Evolutionary conservation across 1,140 invertebrate species (phyloP), one percentile per base, ranked within the genome.

Genomic region (Aphelinus atriplicis): DNA sequence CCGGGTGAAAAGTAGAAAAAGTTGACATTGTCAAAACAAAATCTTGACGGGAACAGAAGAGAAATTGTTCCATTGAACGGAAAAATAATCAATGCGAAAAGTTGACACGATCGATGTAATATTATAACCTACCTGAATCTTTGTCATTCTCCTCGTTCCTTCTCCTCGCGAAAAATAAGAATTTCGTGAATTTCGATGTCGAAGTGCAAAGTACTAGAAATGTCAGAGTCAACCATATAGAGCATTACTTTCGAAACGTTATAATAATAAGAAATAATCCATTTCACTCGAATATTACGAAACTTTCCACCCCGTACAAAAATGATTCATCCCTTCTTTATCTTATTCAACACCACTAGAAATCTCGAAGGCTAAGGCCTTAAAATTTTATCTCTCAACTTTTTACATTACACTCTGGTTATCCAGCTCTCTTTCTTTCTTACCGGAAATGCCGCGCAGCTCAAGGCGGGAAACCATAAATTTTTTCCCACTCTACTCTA

Each of bases 311-410:
- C 42, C 47, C n/a, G 6, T 10, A 48, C 48, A 43, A 66, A 63
- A 62, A 74, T 74, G 62, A 74, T 74, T 74, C 58, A 74, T 69
- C n/a, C 45, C 7, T 63, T 57, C 65, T 42, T 74, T 63, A 74
- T 69, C 64, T 68, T 69, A 74, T 75, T 75, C 53, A 63, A 48
- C 10, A 55, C 26, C 48, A 1, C 48, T 53, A 42, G 57, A 26
- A 10, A 45, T 63, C 61, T 63, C 61, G 10, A 47, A 50, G 65
- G 1, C 7, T 26, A 26, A 62, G 72, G 60, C 60, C 61, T 75
- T 75, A 63, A 75, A 75, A 75, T 70, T 69, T 69, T 75, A 70
- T 69, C 66, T 70, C 67, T 69, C 46, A 75, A 75, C 66, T 75
- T 75, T 75, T 75, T 75, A 75, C 61, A 70, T 75, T 69, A 64